A percentile compares a stretch with the other conserved stretches of the same genome.
phyloP scores from a whole-genome alignment of 2,113 vertebrate genomes.

The Rynchops niger region DNA sequence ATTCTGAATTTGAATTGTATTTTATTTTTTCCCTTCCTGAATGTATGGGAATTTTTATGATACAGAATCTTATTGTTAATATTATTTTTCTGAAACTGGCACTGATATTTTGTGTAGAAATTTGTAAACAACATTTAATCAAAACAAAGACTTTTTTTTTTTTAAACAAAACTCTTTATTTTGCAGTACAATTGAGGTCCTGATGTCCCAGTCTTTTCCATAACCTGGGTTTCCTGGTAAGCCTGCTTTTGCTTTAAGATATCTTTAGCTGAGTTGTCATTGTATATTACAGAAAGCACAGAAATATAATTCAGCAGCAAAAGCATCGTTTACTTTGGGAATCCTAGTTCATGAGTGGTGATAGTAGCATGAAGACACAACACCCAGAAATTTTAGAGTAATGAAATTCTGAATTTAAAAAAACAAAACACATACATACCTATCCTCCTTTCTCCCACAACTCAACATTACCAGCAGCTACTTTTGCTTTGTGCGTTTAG shows the following conservation, averaged over 20 bases:
- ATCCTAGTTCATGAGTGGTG: neutral
- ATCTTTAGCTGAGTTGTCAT: neutral
- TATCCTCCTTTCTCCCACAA: neutral
- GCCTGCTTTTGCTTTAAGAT: neutral
- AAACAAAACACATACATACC: too few relatives aligned
- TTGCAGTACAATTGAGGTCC: neutral
- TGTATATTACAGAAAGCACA: neutral
- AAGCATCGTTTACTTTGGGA: neutral
- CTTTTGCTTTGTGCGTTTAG: neutral
- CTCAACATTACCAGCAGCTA: neutral
- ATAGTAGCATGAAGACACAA: neutral
- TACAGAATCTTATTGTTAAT: neutral
- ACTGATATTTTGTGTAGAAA: neutral
- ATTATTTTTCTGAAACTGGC: neutral
- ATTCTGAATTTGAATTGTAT: neutral
- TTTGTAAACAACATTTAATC: neutral
- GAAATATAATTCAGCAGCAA: neutral
- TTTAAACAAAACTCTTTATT: neutral
- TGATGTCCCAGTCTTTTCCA: neutral
- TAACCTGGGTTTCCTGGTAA: neutral
- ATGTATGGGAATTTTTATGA: neutral
- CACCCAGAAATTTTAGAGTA: neutral
- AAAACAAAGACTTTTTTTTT: neutral
- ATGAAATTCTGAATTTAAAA: neutral
- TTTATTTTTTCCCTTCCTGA: neutral